Percentiles rank a stretch among this genome's conserved stretches.
These are phyloP conservation scores for Hybos culiciformis DNA, from an alignment of 2,888 invertebrate genomes.

Conservation along the genomic window DNA sequence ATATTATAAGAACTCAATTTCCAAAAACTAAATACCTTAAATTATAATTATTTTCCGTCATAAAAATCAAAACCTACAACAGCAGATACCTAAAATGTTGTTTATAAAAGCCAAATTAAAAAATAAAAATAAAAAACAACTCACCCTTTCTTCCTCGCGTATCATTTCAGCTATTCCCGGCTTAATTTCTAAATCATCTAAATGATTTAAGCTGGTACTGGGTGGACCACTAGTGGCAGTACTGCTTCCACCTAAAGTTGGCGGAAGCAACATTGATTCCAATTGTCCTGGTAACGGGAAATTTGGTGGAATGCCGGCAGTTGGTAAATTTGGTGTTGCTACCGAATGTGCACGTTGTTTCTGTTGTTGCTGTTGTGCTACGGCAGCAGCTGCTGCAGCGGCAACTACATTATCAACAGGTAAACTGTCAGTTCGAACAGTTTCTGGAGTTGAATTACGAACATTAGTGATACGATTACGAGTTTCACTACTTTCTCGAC, in stretches of 20 bases:
- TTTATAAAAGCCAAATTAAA: not conserved
- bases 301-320: conserved; percentile 26
- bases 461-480: conserved; percentile 10
- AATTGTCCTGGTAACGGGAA: not conserved
- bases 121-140: conserved; percentile 37
- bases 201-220: conserved; percentile 31
- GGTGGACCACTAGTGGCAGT: conserved; percentile 15
- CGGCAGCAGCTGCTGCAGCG: conserved; percentile 14
- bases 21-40: no score
- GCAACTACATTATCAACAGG: conserved; percentile 22
- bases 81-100: not conserved
- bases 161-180: conserved; percentile 95
- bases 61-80: not conserved
- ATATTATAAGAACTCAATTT: no score
- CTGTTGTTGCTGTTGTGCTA: conserved; percentile 20
- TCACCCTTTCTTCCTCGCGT: conserved; percentile 90
- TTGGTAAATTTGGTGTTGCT: conserved; percentile 24
- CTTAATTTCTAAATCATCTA: conserved; percentile 80
- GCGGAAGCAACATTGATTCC: not conserved
- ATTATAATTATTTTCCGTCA: not conserved
- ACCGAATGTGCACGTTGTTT: conserved; percentile 33
- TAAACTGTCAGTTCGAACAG: conserved; percentile 11
- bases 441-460: conserved; percentile 15
- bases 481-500: conserved; percentile 9
- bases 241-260: not conserved